Conservation (phyloP, 1,140 invertebrate species). For the Cyrtorhinus lividipennis region DNA sequence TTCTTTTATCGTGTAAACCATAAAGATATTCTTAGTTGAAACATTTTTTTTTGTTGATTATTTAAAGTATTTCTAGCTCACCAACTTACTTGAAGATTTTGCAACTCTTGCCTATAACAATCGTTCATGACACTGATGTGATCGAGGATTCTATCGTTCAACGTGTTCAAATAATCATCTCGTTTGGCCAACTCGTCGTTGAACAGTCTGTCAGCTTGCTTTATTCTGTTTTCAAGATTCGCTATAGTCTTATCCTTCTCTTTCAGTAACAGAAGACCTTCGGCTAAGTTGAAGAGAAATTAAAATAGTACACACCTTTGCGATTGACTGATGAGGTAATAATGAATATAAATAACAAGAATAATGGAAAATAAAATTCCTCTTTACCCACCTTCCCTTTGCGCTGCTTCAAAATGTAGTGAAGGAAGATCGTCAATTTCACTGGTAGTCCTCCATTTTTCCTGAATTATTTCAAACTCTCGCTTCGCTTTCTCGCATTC, state of each 20-base stretch:
- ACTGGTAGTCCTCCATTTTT: conserved; percentile 56
- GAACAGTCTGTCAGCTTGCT: conserved; percentile 46
- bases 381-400: too few species aligned
- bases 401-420: conserved; percentile 63
- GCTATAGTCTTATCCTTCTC: conserved; percentile 64
- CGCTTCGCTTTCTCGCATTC: conserved; percentile 45
- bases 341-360: too few species aligned
- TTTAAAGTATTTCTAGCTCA: too few species aligned
- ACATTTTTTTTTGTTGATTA: too few species aligned
- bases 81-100: conserved; percentile 45
- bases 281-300: conserved; percentile 54
- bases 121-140: conserved; percentile 57
- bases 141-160: conserved; percentile 67
- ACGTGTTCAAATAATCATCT: conserved; percentile 52
- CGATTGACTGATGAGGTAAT: too few species aligned
- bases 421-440: conserved; percentile 54
- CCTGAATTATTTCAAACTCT: conserved; percentile 53
- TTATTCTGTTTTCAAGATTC: conserved; percentile 54
- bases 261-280: conserved; percentile 23
- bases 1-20: too few species aligned
- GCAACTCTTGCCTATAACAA: conserved; percentile 54
- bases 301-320: too few species aligned
- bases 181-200: conserved; percentile 46
- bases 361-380: too few species aligned
- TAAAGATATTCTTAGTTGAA: too few species aligned